Conservation (phyloP, 2,113 vertebrate genomes). For the Nesogale talazaci region DNA sequence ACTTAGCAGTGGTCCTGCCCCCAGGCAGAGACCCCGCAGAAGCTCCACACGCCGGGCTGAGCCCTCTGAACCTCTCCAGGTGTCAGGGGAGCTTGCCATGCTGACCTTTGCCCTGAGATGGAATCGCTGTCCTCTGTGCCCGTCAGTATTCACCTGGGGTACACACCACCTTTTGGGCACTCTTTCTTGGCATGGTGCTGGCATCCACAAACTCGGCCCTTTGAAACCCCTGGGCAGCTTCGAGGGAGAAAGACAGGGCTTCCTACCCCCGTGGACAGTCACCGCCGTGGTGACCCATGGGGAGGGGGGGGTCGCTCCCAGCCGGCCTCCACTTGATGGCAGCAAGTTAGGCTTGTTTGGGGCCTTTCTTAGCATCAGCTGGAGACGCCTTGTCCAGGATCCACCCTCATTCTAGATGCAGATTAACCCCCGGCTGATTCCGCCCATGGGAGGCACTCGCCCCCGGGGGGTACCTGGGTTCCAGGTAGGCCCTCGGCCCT, state of each 20-base stretch:
- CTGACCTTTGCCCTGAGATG: slow-evolving; percentile 31
- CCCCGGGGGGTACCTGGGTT: neutral
- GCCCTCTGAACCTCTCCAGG: neutral
- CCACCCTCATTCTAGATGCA: neutral
- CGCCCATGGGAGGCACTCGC: neutral
- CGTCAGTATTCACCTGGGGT: neutral
- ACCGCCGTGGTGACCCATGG: too few species aligned
- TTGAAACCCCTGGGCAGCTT: too few species aligned
- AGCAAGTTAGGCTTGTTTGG: too few species aligned
- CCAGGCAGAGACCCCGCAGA: neutral
- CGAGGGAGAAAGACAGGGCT: too few species aligned
- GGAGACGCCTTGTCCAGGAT: neutral
- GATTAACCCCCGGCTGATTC: neutral
- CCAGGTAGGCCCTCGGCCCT: neutral
- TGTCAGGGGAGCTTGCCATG: neutral
- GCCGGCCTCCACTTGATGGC: too few species aligned
- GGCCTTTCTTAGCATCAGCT: too few species aligned
- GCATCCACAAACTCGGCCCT: too few species aligned
- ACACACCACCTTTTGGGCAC: neutral
- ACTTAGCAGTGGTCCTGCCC: too few species aligned
- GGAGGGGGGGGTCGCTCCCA: too few species aligned
- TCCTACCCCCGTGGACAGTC: too few species aligned
- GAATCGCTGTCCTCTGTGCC: neutral
- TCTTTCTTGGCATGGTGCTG: too few species aligned
- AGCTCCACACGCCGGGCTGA: neutral